phyloP scores from a whole-genome alignment of 37 sponge, comb jelly and placozoan genomes.

The Mnemiopsis leidyi region DNA sequence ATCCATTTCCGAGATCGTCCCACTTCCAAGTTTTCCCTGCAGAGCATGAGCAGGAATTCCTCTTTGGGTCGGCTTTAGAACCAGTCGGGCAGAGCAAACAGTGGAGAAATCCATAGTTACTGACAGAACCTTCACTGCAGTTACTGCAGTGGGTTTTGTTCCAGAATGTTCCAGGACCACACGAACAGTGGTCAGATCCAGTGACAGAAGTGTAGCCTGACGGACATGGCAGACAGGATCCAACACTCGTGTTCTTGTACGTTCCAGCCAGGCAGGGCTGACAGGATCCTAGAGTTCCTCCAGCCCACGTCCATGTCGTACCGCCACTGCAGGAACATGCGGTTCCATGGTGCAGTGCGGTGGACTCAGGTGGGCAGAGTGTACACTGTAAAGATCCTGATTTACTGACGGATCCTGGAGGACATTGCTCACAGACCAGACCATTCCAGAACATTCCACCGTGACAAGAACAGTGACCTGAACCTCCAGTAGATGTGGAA shows the following conservation, averaged over 20 bases:
- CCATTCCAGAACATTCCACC: not conserved
- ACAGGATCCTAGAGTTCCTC: not conserved
- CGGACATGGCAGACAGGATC: not conserved
- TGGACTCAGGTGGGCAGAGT: not conserved
- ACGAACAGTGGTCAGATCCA: not conserved
- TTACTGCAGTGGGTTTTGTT: not conserved
- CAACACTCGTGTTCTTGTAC: not conserved
- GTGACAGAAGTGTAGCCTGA: not conserved
- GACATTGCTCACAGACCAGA: not conserved
- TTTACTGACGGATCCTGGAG: not conserved
- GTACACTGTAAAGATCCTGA: not conserved
- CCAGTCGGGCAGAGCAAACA: not conserved
- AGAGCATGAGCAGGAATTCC: not conserved
- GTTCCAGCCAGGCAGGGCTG: not conserved
- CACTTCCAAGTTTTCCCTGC: not conserved
- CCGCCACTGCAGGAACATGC: not conserved
- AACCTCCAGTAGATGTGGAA: not conserved
- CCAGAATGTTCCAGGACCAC: not conserved
- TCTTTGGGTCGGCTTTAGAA: not conserved
- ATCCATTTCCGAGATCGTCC: not conserved
- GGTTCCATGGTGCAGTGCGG: not conserved
- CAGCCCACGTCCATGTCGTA: not conserved
- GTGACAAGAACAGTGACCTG: not conserved
- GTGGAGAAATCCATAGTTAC: not conserved
- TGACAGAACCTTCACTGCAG: not conserved